Conservation (phyloP, 2,888 invertebrate genomes). For the Arrhopalites spinosus region DNA sequence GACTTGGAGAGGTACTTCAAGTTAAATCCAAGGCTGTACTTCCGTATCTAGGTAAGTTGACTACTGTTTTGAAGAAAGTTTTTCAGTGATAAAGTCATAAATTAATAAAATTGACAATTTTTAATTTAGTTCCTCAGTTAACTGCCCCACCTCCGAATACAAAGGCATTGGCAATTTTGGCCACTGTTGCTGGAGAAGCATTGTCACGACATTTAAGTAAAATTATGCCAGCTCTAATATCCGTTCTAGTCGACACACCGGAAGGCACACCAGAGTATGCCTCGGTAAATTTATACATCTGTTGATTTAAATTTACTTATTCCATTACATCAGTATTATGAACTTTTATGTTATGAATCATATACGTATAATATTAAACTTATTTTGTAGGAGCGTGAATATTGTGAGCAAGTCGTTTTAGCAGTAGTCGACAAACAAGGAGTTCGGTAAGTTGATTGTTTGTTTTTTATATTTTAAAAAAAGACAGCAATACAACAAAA, state of each 20-base stretch:
- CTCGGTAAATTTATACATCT: not conserved
- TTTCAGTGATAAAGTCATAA: too few relatives aligned
- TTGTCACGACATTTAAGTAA: slow-evolving; percentile 86
- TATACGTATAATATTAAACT: not conserved
- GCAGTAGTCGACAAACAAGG: slow-evolving; percentile 88
- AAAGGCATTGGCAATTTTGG: slow-evolving; percentile 88
- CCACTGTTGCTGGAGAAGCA: slow-evolving; percentile 92
- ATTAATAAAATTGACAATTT: too few relatives aligned
- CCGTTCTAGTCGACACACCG: slow-evolving; percentile 21
- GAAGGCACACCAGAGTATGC: not conserved
- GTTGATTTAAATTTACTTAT: not conserved
- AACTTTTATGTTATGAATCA: too few relatives aligned
- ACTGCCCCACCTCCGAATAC: slow-evolving; percentile 89
- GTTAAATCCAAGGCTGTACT: slow-evolving; percentile 94
- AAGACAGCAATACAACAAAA: too few relatives aligned
- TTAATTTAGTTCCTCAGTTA: slow-evolving; percentile 90
- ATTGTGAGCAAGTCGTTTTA: slow-evolving; percentile 90
- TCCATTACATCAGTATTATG: too few relatives aligned
- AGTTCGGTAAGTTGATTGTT: slow-evolving; percentile 67
- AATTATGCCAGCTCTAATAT: slow-evolving; percentile 87
- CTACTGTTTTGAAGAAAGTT: too few relatives aligned
- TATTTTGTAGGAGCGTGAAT: slow-evolving; percentile 73
- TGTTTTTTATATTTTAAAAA: too few relatives aligned
- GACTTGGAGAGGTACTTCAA: slow-evolving; percentile 94
- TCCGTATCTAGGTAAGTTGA: too few relatives aligned